Base-by-base conservation (phyloP, 1,140 invertebrate genomes). In the Drosophila micromelanica region DNA sequence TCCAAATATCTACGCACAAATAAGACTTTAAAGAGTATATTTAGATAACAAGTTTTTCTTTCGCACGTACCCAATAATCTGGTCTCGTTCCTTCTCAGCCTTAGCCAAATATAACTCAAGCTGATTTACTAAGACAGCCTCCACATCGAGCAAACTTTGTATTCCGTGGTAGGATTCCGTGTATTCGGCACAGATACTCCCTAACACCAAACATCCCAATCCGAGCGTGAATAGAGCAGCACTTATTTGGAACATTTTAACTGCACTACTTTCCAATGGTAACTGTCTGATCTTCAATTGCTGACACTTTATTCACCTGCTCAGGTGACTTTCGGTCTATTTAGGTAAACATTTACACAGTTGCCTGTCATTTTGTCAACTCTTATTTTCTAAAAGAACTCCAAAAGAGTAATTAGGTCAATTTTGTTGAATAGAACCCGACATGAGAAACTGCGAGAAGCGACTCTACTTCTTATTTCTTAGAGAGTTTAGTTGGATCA, bases 301-400 rank as follows among this genome's bases (percentile, higher is more conserved):
- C 8, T 3, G 12, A n/a, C 27, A 23, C 5, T 49, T 11, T 23
- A 17, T 3, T 3, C 5, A 32, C 5, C 7, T 27, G 11, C 11
- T 15, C 12, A 9, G 0, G 4, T 13, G 5, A 23, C 1, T 30
- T 3, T n/a, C 17, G 9, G 3, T 9, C 45, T 67, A 68, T 59
- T 57, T 67, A 37, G 27, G 12, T 15, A 77, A 86, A 87, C 49
- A 75, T 85, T 81, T 49, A 60, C 45, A 68, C 81, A 85, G 82
- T 43, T 85, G 81, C 9, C 0, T 12, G 0, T 40, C 1, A n/a
- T n/a, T 48, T 38, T 67, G 40, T 6, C 43, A 37, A 38, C 20
- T 55, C 76, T 38, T 51, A 30, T 1, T 27, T 13, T 7, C 2
- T 37, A 3, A 9, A 17, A 35, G n/a, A 32, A 27, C 6, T 5